Evolutionary conservation across 2,113 vertebrate genomes (phyloP).

Genomic region (Neolamprologus devosi): DNA sequence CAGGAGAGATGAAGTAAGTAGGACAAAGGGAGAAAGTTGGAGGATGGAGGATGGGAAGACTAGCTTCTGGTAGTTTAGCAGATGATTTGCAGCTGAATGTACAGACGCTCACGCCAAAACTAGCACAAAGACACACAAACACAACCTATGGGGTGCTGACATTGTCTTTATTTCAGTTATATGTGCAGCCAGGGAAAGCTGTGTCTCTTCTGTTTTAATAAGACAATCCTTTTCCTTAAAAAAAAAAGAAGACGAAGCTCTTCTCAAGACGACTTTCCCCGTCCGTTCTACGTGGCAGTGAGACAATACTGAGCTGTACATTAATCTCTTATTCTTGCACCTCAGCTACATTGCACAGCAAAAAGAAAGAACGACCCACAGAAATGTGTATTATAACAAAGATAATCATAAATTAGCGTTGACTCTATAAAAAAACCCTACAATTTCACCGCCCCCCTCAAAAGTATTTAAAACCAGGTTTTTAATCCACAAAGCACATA

Average conservation of each 20-base stretch:
- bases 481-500: conserved; percentile 33
- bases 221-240: conserved; percentile 34
- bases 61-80: background rate
- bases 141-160: conserved; percentile 32
- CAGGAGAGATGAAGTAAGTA: background rate
- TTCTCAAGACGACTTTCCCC: conserved; percentile 12
- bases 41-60: background rate
- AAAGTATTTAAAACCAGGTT: background rate
- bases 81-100: background rate
- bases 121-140: conserved; percentile 8
- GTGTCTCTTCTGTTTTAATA: conserved; percentile 15
- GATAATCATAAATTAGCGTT: conserved; percentile 23
- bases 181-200: conserved; percentile 41
- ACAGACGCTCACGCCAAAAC: background rate
- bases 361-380: conserved; percentile 43
- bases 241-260: conserved; percentile 9
- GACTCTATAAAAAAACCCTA: conserved; percentile 15
- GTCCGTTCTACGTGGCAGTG: conserved; percentile 48
- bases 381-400: conserved; percentile 32
- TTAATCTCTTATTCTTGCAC: conserved; percentile 22
- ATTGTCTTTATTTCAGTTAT: conserved; percentile 59
- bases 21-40: background rate
- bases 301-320: conserved; percentile 25
- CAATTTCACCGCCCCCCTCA: background rate
- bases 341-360: conserved; percentile 53